Percentiles rank a stretch among this genome's conserved stretches.
phyloP scores from a whole-genome alignment of 1,140 invertebrate genomes.

The Papilio aristodemus region DNA sequence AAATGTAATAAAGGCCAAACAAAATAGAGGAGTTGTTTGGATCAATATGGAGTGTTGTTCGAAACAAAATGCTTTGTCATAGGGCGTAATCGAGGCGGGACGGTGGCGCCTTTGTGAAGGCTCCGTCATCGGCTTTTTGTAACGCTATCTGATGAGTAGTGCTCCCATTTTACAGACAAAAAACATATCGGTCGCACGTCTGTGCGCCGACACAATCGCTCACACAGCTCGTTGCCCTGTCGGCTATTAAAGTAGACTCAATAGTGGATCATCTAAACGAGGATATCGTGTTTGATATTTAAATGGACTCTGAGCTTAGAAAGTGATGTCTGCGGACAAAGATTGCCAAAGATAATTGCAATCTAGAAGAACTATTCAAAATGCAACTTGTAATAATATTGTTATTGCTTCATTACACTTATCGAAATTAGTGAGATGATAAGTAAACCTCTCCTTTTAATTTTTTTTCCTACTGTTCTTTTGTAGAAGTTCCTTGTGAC shows the following conservation, averaged over 20 bases:
- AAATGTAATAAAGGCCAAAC: slow-evolving; percentile 75
- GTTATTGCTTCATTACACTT: neutral
- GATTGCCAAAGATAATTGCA: slow-evolving; percentile 1
- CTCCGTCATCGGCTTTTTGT: slow-evolving; percentile 72
- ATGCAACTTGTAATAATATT: neutral
- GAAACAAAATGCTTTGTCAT: slow-evolving; percentile 76
- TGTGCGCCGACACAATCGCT: slow-evolving; percentile 51
- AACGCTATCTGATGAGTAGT: slow-evolving; percentile 76
- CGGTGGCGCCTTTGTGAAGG: slow-evolving; percentile 74
- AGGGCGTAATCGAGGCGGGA: slow-evolving; percentile 74
- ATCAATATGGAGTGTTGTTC: slow-evolving; percentile 79
- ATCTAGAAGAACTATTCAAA: neutral
- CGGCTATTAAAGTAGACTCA: slow-evolving; percentile 32
- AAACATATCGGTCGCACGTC: slow-evolving; percentile 64
- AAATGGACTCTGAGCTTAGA: slow-evolving; percentile 2
- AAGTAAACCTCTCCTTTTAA: no score
- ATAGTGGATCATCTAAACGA: slow-evolving; percentile 26
- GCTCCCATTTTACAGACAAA: slow-evolving; percentile 75
- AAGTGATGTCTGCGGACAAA: slow-evolving; percentile 5
- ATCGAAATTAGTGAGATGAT: no score
- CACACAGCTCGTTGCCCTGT: slow-evolving; percentile 46
- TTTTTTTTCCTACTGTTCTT: no score
- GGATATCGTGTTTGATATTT: slow-evolving; percentile 22
- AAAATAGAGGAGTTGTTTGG: slow-evolving; percentile 76
- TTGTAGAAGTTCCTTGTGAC: no score